Evolutionary conservation across 2,113 vertebrate genomes (phyloP), one percentile per base, ranked within the genome.

Genomic region (Notarius quadriscutis): DNA sequence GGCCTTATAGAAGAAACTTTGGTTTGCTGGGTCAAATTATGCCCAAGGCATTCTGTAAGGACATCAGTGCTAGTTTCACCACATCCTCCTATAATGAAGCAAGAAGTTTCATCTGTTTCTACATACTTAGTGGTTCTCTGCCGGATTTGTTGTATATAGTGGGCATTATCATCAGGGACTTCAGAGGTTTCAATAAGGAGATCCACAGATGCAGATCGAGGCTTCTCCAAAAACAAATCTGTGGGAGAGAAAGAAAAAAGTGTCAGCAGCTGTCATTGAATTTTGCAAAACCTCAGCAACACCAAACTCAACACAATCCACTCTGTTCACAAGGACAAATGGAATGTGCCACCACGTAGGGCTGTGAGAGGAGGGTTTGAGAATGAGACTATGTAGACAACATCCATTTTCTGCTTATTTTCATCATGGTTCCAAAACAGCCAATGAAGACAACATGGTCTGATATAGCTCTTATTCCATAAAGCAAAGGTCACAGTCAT

Each of bases 241-340:
- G 93, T 90, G 55, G 84, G 62, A 93, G 78, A 94, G 83, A 94
- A 67, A 84, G 51, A 57, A 55, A 87, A 58, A 69, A 17, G 25
- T 41, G 11, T 88, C 84, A 87, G 77, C n/a, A 86, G 89, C 85
- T 7, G 75, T 0, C n/a, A 22, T 22, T 84, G 41, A 86, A 50
- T 67, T 34, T 74, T 1, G 74, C 72, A 14, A 60, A 18, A 85
- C 81, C 48, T 77, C 18, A 89, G 50, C 11, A 91, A 93, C 87
- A 93, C 67, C 67, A 92, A 93, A 86, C 89, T 81, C 89, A 93
- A 92, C 89, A 93, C 93, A 94, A 92, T 88, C 84, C 89, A 93
- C 86, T 90, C 88, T 88, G 90, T 92, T 94, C 95, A 97, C 96
- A 96, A 90, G 93, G 94, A 98, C 96, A 95, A 95, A 99, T 99